Base-by-base conservation (phyloP, 1,140 invertebrate genomes). In the Calosoma granatense region DNA sequence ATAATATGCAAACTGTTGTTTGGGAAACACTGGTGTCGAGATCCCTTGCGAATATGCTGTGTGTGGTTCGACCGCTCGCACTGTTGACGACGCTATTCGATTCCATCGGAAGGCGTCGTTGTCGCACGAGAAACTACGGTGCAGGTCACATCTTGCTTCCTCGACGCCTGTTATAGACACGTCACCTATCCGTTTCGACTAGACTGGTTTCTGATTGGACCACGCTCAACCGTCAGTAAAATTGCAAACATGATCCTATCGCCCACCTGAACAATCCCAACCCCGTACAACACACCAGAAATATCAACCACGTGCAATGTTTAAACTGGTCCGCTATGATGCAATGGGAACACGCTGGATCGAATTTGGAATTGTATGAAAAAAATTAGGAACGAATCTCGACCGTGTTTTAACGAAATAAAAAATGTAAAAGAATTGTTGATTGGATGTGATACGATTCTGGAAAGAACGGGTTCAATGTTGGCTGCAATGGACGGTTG, bases 141-240 rank as follows among this genome's bases (percentile, higher is more conserved):
- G n/a, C n/a, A n/a, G n/a, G n/a, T n/a, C n/a, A n/a, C n/a, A n/a
- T n/a, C n/a, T n/a, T n/a, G n/a, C n/a, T n/a, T n/a, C n/a, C n/a
- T n/a, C n/a, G n/a, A n/a, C 26, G 41, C 3, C 41, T 47, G 51
- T 57, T 56, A 60, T 60, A 60, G 59, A 55, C 59, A 57, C 51
- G 59, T 60, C 59, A 60, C 59, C 59, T 60, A 60, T 57, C 53
- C 59, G 52, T 59, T 60, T 60, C 59, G 57, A 54, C 59, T 60
- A 57, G 59, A 60, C 59, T 55, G 59, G 21, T 19, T 60, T 54
- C 59, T 60, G 59, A 60, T 60, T 60, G 59, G 55, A 60, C 55
- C 52, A 57, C 36, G 26, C 41, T 57, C 55, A 60, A 60, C 56
- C 59, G 59, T 57, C 59, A 54, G 59, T 60, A 51, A 57, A 60